phyloP scores from a whole-genome alignment of 2,797 vertebrate species.

The Myotis pilosus region DNA sequence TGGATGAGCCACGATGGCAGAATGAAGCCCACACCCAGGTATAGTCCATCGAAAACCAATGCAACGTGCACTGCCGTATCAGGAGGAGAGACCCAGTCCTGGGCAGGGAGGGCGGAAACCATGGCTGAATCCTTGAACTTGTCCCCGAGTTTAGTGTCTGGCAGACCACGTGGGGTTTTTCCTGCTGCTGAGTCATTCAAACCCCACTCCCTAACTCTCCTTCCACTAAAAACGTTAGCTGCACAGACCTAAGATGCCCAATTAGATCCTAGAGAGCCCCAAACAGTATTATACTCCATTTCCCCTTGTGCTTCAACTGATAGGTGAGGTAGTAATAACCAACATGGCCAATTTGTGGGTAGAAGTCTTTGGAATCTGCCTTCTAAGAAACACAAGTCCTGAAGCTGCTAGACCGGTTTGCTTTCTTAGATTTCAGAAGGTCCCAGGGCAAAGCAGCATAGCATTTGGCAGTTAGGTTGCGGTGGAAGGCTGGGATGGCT shows the following conservation, averaged over 20 bases:
- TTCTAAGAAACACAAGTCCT: background rate
- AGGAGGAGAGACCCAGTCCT: background rate
- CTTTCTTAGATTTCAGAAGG: constrained; percentile 36
- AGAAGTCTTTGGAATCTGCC: background rate
- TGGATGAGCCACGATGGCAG: no score
- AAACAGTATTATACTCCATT: background rate
- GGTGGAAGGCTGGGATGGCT: background rate
- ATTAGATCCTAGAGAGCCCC: background rate
- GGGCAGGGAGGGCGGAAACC: background rate
- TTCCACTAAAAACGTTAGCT: background rate
- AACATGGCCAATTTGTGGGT: background rate
- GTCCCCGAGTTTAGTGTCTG: background rate
- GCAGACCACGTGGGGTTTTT: background rate
- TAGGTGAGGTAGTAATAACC: background rate
- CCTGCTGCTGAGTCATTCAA: background rate
- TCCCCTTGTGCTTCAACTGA: background rate
- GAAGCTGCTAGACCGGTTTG: background rate
- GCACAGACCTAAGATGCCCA: background rate
- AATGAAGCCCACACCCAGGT: background rate
- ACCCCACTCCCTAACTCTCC: background rate
- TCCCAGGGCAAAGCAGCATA: background rate
- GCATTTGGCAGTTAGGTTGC: background rate
- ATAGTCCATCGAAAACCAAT: background rate
- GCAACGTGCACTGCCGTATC: fast-evolving
- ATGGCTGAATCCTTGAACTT: background rate